These are phyloP conservation scores for Drosophila atripex DNA, from an alignment of 2,888 invertebrate species.

Conservation along the genomic window DNA sequence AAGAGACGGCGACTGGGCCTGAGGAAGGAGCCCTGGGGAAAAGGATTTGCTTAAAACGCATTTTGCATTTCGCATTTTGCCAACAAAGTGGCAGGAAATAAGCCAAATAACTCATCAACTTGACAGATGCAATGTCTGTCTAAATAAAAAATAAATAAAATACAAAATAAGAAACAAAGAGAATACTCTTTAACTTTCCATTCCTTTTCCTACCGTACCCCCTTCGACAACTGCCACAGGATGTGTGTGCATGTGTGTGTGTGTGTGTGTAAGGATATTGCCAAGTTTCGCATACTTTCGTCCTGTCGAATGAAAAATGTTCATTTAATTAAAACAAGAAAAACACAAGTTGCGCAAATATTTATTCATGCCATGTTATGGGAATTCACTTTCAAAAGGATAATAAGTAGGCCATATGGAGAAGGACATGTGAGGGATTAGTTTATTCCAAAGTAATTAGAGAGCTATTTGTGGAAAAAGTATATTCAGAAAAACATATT, in stretches of 20 bases:
- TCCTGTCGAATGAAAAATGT: constrained; percentile 41
- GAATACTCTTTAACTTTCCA: background rate
- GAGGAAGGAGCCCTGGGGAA: background rate
- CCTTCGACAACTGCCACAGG: background rate
- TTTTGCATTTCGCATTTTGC: constrained; percentile 14
- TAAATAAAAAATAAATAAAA: background rate
- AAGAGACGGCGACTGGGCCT: background rate
- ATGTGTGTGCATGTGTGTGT: no score
- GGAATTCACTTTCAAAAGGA: background rate
- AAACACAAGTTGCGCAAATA: constrained; percentile 5
- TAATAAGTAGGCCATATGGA: background rate
- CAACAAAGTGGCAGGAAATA: constrained; percentile 43
- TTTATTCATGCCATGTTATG: background rate
- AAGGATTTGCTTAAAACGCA: constrained; percentile 12
- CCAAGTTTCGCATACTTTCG: constrained; percentile 63
- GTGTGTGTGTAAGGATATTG: constrained; percentile 4
- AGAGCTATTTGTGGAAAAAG: background rate
- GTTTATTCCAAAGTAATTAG: background rate
- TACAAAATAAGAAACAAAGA: background rate
- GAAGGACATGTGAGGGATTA: background rate
- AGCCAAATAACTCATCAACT: constrained; percentile 52
- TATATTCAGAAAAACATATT: background rate
- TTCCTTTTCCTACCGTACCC: background rate
- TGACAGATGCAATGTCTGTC: constrained; percentile 23
- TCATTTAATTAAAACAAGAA: constrained; percentile 58